Base-by-base conservation (phyloP, 2,113 vertebrate genomes). In the Leucopsar rothschildi region DNA sequence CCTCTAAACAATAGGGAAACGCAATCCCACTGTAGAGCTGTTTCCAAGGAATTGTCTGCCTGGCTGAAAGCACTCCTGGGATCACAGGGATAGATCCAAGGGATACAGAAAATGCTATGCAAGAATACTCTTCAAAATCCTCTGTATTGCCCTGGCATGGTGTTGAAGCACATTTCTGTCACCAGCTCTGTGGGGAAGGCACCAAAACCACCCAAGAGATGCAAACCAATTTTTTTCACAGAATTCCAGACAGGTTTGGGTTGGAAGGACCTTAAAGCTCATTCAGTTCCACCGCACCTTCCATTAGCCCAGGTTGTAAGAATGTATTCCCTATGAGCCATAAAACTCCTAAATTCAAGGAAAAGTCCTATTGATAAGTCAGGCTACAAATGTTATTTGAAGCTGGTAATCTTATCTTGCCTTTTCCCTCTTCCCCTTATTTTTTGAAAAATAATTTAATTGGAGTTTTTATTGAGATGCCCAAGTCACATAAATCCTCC, bases 401-500 rank as follows among this genome's bases (percentile, higher is more conserved):
- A 53, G 12, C 25, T 68, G 19, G 9, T 16, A 87, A 71, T 45
- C 11, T 15, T 69, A 5, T 40, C 12, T n/a, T 42, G 23, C 11
- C 24, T 50, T 39, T 22, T 10, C 12, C 7, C 12, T 23, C 24
- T 10, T 10, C 2, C 2, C 11, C 3, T 0, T 2, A 0, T 1
- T 33, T 50, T 31, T 14, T 8, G 19, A 16, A 16, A 10, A 23
- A 10, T 6, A 24, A 79, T 52, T 12, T 20, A 81, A 33, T 9
- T 39, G 9, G 25, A 28, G 6, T 24, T 66, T 68, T 71, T 82
- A 61, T 23, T 40, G 56, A 69, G 31, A 52, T 37, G 22, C 19
- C 16, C 12, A 63, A 66, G 23, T 86, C 56, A 69, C 22, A 47
- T 13, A 39, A 93, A 79, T 55, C 42, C n/a, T 80, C 60, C 40